Conservation (phyloP, 2,113 vertebrate genomes). For the Burhinus oedicnemus region DNA sequence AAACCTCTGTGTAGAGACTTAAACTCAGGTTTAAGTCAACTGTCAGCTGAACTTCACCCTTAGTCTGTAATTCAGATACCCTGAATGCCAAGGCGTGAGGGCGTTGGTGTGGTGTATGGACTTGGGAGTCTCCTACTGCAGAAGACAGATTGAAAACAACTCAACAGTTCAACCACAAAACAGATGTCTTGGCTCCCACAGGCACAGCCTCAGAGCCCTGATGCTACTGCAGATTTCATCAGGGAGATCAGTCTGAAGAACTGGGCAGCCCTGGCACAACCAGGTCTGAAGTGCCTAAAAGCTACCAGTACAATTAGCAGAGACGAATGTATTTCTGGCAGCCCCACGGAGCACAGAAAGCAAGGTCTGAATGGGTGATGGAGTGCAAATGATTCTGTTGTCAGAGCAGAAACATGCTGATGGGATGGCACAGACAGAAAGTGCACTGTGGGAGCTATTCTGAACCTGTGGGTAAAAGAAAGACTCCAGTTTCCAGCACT, state of each 20-base stretch:
- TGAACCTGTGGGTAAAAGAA: not conserved
- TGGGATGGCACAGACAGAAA: not conserved
- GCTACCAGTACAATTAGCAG: not conserved
- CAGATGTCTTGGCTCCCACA: not conserved
- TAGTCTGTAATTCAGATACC: not conserved
- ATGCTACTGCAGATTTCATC: not conserved
- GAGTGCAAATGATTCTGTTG: fast-evolving
- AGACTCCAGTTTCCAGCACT: not conserved
- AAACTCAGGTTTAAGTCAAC: not conserved
- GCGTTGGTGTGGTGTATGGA: not conserved
- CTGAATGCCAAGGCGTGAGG: not conserved
- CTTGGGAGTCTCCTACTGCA: not conserved
- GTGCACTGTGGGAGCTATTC: not conserved
- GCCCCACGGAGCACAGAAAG: not conserved
- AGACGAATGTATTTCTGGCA: not conserved
- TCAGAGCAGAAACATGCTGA: not conserved
- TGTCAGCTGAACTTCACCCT: not conserved
- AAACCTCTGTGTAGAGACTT: not conserved
- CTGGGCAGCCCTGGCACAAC: not conserved
- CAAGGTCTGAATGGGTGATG: not conserved
- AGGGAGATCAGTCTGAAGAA: not conserved
- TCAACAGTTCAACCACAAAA: not conserved
- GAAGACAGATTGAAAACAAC: not conserved
- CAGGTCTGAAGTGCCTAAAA: not conserved
- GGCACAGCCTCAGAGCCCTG: not conserved